These are phyloP conservation scores for Ascidia mentula DNA, from an alignment of 23 tunicate genomes.

Conservation along the genomic window DNA sequence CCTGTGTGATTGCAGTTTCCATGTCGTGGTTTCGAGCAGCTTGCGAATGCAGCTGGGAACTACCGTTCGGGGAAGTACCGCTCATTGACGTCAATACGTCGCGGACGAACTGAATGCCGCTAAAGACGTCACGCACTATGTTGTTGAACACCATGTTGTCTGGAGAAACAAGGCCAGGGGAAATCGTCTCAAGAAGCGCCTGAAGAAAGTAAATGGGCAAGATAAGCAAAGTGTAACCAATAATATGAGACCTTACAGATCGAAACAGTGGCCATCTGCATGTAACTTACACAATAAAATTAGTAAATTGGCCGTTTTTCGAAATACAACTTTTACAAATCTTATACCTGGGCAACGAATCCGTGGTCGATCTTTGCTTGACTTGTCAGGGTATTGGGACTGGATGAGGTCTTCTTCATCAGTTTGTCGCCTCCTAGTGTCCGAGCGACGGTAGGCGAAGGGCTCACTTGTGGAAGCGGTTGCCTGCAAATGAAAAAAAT, in stretches of 20 bases:
- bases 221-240: background rate
- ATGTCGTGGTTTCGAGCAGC: constrained; percentile 48
- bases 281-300: background rate
- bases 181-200: constrained; percentile 81
- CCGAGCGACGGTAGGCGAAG: constrained; percentile 49
- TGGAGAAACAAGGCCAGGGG: constrained; percentile 52
- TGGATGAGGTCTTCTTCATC: constrained; percentile 44
- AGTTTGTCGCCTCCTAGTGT: constrained; percentile 40
- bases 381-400: constrained; percentile 66
- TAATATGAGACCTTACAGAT: background rate
- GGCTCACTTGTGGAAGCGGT: constrained; percentile 47
- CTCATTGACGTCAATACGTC: constrained; percentile 64
- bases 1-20: constrained; percentile 66
- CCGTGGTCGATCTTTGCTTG: constrained; percentile 95
- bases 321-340: background rate
- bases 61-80: constrained; percentile 49
- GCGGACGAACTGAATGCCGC: constrained; percentile 77
- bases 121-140: constrained; percentile 79
- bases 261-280: background rate
- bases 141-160: constrained; percentile 55
- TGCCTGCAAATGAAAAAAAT: background rate
- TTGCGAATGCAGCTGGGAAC: constrained; percentile 32
- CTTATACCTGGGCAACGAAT: constrained; percentile 74
- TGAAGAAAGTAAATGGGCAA: constrained; percentile 3
- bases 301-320: too few relatives aligned